Percentiles rank a stretch among this genome's conserved stretches.
phyloP scores from a whole-genome alignment of 2,888 invertebrate species.

The Diploptera punctata region DNA sequence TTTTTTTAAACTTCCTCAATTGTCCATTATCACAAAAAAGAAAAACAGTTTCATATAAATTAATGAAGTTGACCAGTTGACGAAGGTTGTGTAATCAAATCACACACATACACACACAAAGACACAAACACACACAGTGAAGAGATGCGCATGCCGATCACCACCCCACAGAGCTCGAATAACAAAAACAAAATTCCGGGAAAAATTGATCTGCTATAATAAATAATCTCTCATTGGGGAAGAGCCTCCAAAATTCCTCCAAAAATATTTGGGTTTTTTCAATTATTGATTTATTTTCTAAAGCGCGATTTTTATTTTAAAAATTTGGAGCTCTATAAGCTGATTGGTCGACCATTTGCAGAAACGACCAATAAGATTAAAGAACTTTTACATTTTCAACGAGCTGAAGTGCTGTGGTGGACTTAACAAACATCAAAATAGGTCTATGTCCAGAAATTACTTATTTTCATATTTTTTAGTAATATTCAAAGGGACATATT shows the following conservation, averaged over 20 bases:
- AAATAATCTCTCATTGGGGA: no score
- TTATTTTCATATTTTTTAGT: no score
- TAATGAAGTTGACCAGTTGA: not conserved
- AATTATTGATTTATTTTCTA: no score
- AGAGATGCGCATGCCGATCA: slow-evolving; percentile 19
- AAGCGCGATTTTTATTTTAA: not conserved
- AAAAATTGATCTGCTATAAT: no score
- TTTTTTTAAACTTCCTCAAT: no score
- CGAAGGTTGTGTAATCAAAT: no score
- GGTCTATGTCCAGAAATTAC: no score
- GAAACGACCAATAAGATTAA: slow-evolving; percentile 13
- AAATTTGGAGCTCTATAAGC: slow-evolving; percentile 13
- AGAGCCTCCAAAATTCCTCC: not conserved
- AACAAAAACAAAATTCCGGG: no score
- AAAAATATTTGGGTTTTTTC: no score
- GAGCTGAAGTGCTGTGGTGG: slow-evolving; percentile 27
- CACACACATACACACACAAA: not conserved
- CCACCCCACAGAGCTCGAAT: slow-evolving; percentile 37
- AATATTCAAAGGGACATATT: not conserved
- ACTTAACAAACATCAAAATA: slow-evolving; percentile 26
- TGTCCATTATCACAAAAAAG: no score
- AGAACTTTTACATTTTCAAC: slow-evolving; percentile 9
- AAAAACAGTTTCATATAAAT: no score
- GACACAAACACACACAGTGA: slow-evolving; percentile 3
- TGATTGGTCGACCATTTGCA: slow-evolving; percentile 17